Base-by-base conservation (phyloP, 2,113 vertebrate species). In the Numida meleagris region DNA sequence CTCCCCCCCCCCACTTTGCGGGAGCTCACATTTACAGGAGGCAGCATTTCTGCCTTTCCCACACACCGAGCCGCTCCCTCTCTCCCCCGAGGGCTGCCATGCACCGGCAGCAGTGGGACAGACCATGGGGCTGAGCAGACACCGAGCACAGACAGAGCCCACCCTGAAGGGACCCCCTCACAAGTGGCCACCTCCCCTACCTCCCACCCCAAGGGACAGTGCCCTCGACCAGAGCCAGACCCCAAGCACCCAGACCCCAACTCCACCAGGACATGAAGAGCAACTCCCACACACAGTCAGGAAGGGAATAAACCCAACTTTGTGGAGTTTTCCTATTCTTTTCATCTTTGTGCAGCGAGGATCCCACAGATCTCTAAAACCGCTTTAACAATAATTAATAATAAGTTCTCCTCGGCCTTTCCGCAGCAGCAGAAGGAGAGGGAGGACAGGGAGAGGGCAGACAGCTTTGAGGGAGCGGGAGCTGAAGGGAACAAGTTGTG, bases 161-260 rank as follows among this genome's bases (percentile, higher is more conserved):
- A 73, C 45, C 86, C 9, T 7, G 3, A 9, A 5, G 8, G 62
- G 42, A 89, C 57, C 74, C 61, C 46, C 8, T 2, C 12, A 43
- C 59, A 46, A 23, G 42, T 9, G 19, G 19, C 40, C 36, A 1
- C 73, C 18, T 53, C 31, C 48, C 10, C 19, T 24, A 5, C 55
- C 10, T 10, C 55, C 6, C 51, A 53, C 9, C 51, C 18, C 29
- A 6, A 3, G 6, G 10, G 1, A 31, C 38, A 16, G 43, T 18
- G 7, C 5, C 12, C 48, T 9, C 31, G 50, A 73, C 43, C 59
- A 62, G 87, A 86, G 10, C 65, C 29, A 2, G 53, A 20, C 7
- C 58, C 38, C 2, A 34, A 29, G 3, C 14, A 25, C 14, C 5
- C 2, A 4, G 38, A 40, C 17, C 72, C 27, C 36, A 8, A 0